Base-by-base conservation (phyloP, 2,888 invertebrate genomes). In the Fragum sueziense region DNA sequence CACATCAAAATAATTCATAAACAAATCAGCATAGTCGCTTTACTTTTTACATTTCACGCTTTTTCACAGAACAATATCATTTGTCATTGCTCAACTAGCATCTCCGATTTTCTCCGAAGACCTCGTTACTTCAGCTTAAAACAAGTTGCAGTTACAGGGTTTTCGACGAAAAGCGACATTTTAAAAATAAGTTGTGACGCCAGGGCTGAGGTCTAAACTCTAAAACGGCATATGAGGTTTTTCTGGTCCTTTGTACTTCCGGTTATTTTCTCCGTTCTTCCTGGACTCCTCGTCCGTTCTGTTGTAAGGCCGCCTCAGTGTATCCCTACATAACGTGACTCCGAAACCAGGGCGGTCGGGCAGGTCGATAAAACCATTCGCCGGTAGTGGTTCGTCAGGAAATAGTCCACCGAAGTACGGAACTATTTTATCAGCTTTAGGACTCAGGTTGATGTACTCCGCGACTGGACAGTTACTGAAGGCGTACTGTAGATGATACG, bases 361-460 rank as follows among this genome's bases (percentile, higher is more conserved):
- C 3, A 91, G 85, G 73, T 91, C 90, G 22, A 92, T 91, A 75
- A 90, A 91, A 17, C 92, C 92, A 70, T 87, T 80, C 47, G 84
- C 82, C 6, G 92, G 92, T 20, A 92, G 87, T 9, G 92, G 92
- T 79, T 92, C 92, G 65, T 92, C 91, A 0, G 86, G 79, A 74
- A 92, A 92, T 57, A 92, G 75, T n/a, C 88, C 89, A 14, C 92
- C 91, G 68, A 92, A 90, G 74, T 91, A 91, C 1, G 92, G 92
- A n/a, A 87, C 87, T 34, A 92, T 88, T 54, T 84, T 80, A 74
- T 91, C 91, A 0, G 89, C 90, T 11, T 87, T 82, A 3, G 90
- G 90, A 70, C 91, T 91, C 25, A 91, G 80, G 79, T 91, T 90
- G 79, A 92, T 91, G 84, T 87, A 92, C 76, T 92, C 92, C 0